Conservation (phyloP, 2,888 invertebrate species). For the Nudaria mundana region DNA sequence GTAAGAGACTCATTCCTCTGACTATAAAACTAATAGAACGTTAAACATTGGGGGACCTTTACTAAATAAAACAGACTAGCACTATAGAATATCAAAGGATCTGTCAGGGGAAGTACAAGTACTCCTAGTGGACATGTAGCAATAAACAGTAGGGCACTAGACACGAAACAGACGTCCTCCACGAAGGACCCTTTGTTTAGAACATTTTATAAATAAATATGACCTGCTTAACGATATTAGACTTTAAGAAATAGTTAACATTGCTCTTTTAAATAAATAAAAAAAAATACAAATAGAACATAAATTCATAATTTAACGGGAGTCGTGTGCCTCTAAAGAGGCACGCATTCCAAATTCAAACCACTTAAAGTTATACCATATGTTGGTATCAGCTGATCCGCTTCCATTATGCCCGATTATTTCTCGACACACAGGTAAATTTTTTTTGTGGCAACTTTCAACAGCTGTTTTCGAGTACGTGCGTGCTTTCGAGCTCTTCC, state of each 20-base stretch:
- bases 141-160: constrained; percentile 66
- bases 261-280: neutral
- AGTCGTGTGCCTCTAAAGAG: constrained; percentile 25
- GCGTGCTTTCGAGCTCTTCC: constrained; percentile 59
- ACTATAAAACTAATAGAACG: constrained; percentile 23
- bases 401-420: constrained; percentile 27
- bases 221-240: constrained; percentile 38
- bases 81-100: constrained; percentile 45
- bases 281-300: constrained; percentile 16
- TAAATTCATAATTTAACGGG: constrained; percentile 9
- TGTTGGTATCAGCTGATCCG: constrained; percentile 61
- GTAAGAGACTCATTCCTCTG: constrained; percentile 7
- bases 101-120: constrained; percentile 46
- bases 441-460: constrained; percentile 43
- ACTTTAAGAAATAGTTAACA: neutral
- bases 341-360: constrained; percentile 12
- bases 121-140: constrained; percentile 54
- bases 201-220: constrained; percentile 61
- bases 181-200: constrained; percentile 63
- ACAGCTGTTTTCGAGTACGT: constrained; percentile 61
- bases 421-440: constrained; percentile 55
- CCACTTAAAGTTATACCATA: constrained; percentile 28
- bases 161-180: constrained; percentile 69
- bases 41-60: constrained; percentile 18
- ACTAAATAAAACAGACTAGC: constrained; percentile 33